Evolutionary conservation across 2,888 invertebrate genomes (phyloP).

Genomic region (Cantharis rustica): DNA sequence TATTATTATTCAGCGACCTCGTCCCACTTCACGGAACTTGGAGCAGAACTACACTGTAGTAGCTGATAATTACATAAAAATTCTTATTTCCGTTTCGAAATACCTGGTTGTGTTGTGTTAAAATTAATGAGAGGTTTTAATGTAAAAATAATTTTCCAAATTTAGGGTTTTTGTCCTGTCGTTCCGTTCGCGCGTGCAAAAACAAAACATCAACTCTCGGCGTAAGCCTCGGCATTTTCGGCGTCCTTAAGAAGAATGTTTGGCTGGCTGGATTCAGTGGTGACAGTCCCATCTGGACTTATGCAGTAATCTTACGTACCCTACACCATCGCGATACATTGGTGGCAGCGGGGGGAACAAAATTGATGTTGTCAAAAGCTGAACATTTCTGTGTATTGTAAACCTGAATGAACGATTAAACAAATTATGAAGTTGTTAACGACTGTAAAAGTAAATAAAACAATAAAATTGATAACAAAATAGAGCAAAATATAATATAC

Average conservation of each 20-base stretch:
- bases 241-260: neutral
- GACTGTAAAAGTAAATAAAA: neutral
- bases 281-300: too few species aligned
- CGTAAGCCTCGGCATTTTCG: neutral
- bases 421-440: too few species aligned
- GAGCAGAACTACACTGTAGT: conserved; percentile 47
- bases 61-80: neutral
- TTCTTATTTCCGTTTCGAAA: conserved; percentile 19
- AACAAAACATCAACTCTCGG: too few species aligned
- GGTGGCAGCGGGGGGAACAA: too few species aligned
- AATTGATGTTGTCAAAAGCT: too few species aligned
- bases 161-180: neutral
- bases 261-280: too few species aligned
- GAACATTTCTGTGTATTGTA: too few species aligned
- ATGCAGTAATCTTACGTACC: too few species aligned
- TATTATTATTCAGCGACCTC: conserved; percentile 54
- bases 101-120: neutral
- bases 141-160: neutral
- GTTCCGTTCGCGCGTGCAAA: too few species aligned
- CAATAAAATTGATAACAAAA: neutral
- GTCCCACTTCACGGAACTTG: conserved; percentile 56
- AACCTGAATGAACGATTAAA: too few species aligned
- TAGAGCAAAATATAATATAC: neutral
- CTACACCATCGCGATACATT: too few species aligned
- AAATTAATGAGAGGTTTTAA: neutral